These are phyloP conservation scores for Panzeria rudis DNA, from an alignment of 2,888 invertebrate species.

Conservation along the genomic window DNA sequence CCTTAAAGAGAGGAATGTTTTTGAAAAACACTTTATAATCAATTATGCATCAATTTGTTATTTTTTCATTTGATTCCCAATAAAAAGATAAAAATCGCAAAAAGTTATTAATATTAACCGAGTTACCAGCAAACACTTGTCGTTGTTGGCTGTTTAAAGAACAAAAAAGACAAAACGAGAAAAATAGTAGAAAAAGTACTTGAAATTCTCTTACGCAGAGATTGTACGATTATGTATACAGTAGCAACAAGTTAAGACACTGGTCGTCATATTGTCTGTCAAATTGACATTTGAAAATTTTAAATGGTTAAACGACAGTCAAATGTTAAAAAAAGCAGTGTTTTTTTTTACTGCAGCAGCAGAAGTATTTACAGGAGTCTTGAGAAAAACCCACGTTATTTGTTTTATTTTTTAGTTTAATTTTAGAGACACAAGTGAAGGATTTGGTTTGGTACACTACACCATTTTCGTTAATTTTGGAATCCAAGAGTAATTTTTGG, in stretches of 20 bases:
- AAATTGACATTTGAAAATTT: conserved; percentile 73
- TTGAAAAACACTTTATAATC: conserved; percentile 62
- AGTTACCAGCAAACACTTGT: conserved; percentile 9
- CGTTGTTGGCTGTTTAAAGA: neutral
- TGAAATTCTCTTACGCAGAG: conserved; percentile 44
- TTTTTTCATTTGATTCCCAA: conserved; percentile 54
- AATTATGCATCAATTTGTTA: conserved; percentile 71
- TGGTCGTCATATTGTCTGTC: conserved; percentile 75
- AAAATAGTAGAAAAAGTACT: conserved; percentile 57
- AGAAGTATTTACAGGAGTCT: conserved; percentile 64
- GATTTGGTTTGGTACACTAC: conserved; percentile 20
- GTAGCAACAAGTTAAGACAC: conserved; percentile 73
- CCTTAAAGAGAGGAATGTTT: conserved; percentile 19
- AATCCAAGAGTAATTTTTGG: too few species aligned
- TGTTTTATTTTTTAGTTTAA: conserved; percentile 26
- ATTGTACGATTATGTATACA: conserved; percentile 32
- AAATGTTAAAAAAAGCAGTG: neutral
- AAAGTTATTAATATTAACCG: conserved; percentile 30
- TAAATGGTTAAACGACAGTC: conserved; percentile 50
- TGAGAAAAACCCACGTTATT: conserved; percentile 67
- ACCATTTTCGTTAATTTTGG: neutral
- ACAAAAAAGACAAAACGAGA: conserved; percentile 36
- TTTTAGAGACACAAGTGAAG: conserved; percentile 19
- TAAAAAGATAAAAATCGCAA: conserved; percentile 72
- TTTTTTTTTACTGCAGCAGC: neutral